Evolutionary conservation across 2,797 vertebrate species (phyloP), one percentile per base, ranked within the genome.

Genomic region (Ctenosaura bakeri): DNA sequence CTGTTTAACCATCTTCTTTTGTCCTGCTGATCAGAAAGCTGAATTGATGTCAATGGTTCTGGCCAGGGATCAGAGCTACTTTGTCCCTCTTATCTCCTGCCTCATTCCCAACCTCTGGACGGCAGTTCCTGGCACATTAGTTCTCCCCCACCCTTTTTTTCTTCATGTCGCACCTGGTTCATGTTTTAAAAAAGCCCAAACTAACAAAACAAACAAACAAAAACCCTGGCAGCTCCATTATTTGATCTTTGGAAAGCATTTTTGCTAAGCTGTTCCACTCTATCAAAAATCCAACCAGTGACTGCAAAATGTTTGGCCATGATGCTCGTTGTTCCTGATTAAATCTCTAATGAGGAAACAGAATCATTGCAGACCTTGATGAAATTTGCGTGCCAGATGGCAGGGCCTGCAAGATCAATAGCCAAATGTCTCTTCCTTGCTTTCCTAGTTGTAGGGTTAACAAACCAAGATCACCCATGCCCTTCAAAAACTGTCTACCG

Each of bases 261-360:
- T 92, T 79, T 86, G 85, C 91, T 12, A 88, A 86, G 90, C 90
- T 86, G 42, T 6, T 90, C 88, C 50, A 12, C 52, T 88, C 46
- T 66, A 81, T 93, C 90, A 69, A 88, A 46, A 89, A 91, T 22
- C 78, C 90, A 77, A 78, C 1, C 3, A 0, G 77, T 38, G 35
- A 90, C 35, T 54, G 85, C 83, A 20, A 54, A 64, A 56, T 0
- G 0, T 83, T 86, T 94, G 93, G 89, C 94, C 0, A 0, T 1
- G 12, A 35, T 64, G 92, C 81, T 46, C 59, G 22, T 0, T 79
- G 90, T 80, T 87, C 79, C 93, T 89, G 84, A 93, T 93, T 91
- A 93, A 94, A 84, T 81, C 87, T 6, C 66, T 91, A 86, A 94
- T 3, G 91, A 94, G 82, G 85, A 90, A 84, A 1, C 82, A 69